Conservation (phyloP, 2,888 invertebrate species). For the Protophormia terraenovae region DNA sequence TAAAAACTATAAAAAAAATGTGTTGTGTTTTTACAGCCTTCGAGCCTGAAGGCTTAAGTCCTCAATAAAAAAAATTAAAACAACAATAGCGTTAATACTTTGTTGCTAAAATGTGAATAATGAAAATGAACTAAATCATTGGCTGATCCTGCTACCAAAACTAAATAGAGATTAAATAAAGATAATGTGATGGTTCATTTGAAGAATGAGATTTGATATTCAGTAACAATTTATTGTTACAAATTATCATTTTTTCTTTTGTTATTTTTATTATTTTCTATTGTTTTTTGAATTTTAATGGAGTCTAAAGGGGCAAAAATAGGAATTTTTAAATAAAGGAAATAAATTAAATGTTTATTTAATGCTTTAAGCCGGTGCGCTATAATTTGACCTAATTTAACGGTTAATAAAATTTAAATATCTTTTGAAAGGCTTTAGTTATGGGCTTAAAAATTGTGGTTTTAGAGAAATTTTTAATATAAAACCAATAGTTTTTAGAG, state of each 20-base stretch:
- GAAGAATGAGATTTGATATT: conserved; percentile 7
- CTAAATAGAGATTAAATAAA: conserved; percentile 69
- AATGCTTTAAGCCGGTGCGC: conserved; percentile 12
- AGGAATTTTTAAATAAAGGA: conserved; percentile 1
- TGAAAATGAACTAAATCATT: conserved; percentile 69
- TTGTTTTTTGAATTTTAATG: conserved; percentile 36
- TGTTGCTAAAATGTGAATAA: conserved; percentile 34
- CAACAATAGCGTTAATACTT: conserved; percentile 59
- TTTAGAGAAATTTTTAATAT: too few species aligned
- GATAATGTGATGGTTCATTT: conserved; percentile 55
- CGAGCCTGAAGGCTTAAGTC: conserved; percentile 75
- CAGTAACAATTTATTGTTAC: conserved; percentile 52
- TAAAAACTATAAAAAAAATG: conserved; percentile 72
- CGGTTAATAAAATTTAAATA: conserved; percentile 52
- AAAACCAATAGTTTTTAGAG: too few species aligned
- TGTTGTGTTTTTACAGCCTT: conserved; percentile 80
- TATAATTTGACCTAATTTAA: conserved; percentile 49
- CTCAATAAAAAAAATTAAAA: conserved; percentile 51
- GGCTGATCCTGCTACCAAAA: conserved; percentile 72
- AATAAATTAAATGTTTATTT: conserved; percentile 39
- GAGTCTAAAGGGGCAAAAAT: conserved; percentile 16
- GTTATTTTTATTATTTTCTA: background rate
- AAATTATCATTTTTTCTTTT: conserved; percentile 35
- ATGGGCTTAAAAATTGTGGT: too few species aligned
- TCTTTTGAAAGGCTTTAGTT: background rate